Base-by-base conservation (phyloP, 1,140 invertebrate species). In the Holcopasites calliopsidis region DNA sequence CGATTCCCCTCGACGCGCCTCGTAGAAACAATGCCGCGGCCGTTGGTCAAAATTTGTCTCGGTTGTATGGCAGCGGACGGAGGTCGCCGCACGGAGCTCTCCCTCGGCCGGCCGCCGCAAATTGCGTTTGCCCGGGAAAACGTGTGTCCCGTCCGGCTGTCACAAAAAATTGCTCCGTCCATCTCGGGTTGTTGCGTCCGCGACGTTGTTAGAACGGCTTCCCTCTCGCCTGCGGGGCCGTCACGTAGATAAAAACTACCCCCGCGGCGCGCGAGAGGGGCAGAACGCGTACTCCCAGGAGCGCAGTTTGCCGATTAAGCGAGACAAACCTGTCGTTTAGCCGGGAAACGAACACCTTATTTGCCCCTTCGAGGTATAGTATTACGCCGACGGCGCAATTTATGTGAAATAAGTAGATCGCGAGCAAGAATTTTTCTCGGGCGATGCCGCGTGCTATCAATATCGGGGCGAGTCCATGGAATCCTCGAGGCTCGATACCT, bases 381-480 rank as follows among this genome's bases (percentile, higher is more conserved):
- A n/a, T n/a, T n/a, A n/a, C n/a, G n/a, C n/a, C n/a, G n/a, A n/a
- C n/a, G n/a, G n/a, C n/a, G n/a, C n/a, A 23, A 72, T 52, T 62
- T 62, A 62, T 40, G 13, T 44, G 31, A 18, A 23, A 61, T 40
- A 49, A 18, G 33, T 13, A 33, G 16, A n/a, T 5, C 18, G 33
- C 23, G 47, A 11, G 13, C 10, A 62, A 40, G 57, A 74, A 66
- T 35, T 26, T 66, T 55, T 70, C 55, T 61, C 57, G 23, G 16
- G 23, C 11, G 10, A 1, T 6, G 26, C 64, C 16, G n/a, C 28
- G 31, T 23, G 35, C 16, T 54, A 72, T 72, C 75, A 58, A 58
- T 72, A 72, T 5, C 69, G 65, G 21, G 8, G 44, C 28, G n/a
- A n/a, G n/a, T n/a, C n/a, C 21, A 38, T 38, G 49, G n/a, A 73